Base-by-base conservation (phyloP, 2,113 vertebrate species). In the Stegostoma tigrinum region DNA sequence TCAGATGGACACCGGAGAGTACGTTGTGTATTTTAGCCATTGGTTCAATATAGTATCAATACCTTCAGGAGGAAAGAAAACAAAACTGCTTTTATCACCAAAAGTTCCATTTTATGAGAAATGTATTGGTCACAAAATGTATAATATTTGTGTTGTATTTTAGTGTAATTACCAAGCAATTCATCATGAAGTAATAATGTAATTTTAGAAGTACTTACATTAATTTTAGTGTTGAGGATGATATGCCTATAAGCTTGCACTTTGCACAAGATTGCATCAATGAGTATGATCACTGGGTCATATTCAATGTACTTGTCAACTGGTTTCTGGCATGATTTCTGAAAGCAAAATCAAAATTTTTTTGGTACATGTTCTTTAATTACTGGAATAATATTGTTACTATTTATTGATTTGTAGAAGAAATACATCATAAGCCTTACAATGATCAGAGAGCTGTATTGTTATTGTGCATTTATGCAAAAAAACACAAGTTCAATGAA, bases 301-400 rank as follows among this genome's bases (percentile, higher is more conserved):
- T 99, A 99, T 96, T 99, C 99, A 10, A 99, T 98, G 70, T 99
- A 99, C 97, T 99, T 99, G 97, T 99, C 99, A 96, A 99, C 99
- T 12, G 99, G 99, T 96, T 99, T 99, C 96, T 98, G 98, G 96
- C 99, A 99, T 21, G 98, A 99, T 96, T 98, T 98, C 99, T 99
- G 97, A 96, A 98, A 97, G 86, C 27, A 66, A 95, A 95, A 86
- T 61, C 19, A 45, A 95, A 42, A 45, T n/a, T n/a, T 95, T 55
- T 64, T 95, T 52, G 86, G 64, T 27, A 0, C 14, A 68, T 86
- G 15, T 42, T 45, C 24, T 75, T 95, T 52, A 95, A 75, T 95
- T 95, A 15, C 42, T 72, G 12, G 38, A 95, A 72, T 30, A n/a
- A 30, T 66, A 86, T 86, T 12, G 23, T 45, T 80, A 30, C 67